phyloP scores from a whole-genome alignment of 2,888 invertebrate species.

The Synergus umbraculus region DNA sequence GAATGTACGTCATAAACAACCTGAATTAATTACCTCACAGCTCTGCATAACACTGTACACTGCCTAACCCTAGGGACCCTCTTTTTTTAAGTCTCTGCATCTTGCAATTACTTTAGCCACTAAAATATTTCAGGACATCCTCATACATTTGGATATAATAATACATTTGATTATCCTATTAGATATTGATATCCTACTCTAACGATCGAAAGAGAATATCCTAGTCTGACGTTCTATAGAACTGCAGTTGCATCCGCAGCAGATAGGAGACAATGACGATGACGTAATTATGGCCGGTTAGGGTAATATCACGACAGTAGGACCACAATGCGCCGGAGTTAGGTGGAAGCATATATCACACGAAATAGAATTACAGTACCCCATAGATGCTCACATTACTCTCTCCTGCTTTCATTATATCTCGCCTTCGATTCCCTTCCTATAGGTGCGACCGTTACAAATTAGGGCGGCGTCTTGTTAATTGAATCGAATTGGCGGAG shows the following conservation, averaged over 20 bases:
- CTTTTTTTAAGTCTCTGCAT: not conserved
- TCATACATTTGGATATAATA: no score
- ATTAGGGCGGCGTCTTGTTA: slow-evolving; percentile 51
- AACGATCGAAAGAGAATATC: no score
- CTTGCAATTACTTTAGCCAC: not conserved
- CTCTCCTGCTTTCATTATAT: slow-evolving; percentile 40
- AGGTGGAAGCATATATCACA: slow-evolving; percentile 51
- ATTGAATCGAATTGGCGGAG: slow-evolving; percentile 54
- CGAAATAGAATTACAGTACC: slow-evolving; percentile 48
- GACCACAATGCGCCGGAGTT: slow-evolving; percentile 63
- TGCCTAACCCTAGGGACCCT: not conserved
- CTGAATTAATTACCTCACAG: slow-evolving; percentile 41
- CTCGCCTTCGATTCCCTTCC: slow-evolving; percentile 43
- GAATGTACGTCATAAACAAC: slow-evolving; percentile 45
- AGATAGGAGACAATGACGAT: slow-evolving; percentile 71
- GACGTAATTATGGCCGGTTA: slow-evolving; percentile 73
- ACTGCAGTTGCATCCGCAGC: slow-evolving; percentile 56
- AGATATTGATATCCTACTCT: no score
- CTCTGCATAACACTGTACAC: not conserved
- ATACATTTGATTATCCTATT: no score
- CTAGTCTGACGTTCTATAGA: slow-evolving; percentile 42
- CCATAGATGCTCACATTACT: slow-evolving; percentile 15
- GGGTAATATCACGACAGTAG: slow-evolving; percentile 69
- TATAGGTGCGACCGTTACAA: slow-evolving; percentile 37
- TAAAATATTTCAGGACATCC: no score